Base-by-base conservation (phyloP, 2,888 invertebrate species). In the Tetranychus truncatus region DNA sequence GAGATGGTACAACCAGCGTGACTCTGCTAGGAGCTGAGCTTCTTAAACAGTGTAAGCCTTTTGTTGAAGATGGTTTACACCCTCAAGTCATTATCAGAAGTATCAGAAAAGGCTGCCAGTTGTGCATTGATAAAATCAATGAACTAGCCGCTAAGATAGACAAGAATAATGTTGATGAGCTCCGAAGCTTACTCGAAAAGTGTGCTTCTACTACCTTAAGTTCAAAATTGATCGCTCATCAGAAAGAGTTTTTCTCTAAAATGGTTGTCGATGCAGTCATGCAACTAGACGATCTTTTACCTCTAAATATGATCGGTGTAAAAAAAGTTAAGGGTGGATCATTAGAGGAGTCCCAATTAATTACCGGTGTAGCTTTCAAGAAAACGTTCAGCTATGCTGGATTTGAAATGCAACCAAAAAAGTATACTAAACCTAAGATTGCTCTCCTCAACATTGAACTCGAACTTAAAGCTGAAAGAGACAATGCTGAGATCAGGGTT, bases 351-450 rank as follows among this genome's bases (percentile, higher is more conserved):
- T 96, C 96, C 0, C 85, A 89, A 81, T 85, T 99, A 6, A 89
- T 99, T 0, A 87, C 89, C 6, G 95, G 99, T 18, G 97, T 99
- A 1, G 95, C 97, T 0, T 99, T 99, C 84, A 97, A 99, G 85
- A 99, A 99, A 85, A 97, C 99, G 0, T 99, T 99, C 86, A 95
- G 96, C 0, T 99, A 99, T 82, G 99, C 99, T 78, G 99, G 99
- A 11, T 99, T 99, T 83, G 97, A 99, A 85, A 99, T 99, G 99
- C 99, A 99, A 81, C 95, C 94, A 1, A 99, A 99, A 85, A 87
- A 86, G 34, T 99, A 97, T 82, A 82, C 86, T 18, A 86, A 89
- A 78, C 95, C 95, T 80, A 92, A 91, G 85, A 96, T 99, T 78
- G 97, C 97, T 0, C 83, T 99, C 55, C 86, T 99, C 8, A 99